Evolutionary conservation across 2,113 vertebrate genomes (phyloP).

Genomic region (Tauraco erythrolophus): DNA sequence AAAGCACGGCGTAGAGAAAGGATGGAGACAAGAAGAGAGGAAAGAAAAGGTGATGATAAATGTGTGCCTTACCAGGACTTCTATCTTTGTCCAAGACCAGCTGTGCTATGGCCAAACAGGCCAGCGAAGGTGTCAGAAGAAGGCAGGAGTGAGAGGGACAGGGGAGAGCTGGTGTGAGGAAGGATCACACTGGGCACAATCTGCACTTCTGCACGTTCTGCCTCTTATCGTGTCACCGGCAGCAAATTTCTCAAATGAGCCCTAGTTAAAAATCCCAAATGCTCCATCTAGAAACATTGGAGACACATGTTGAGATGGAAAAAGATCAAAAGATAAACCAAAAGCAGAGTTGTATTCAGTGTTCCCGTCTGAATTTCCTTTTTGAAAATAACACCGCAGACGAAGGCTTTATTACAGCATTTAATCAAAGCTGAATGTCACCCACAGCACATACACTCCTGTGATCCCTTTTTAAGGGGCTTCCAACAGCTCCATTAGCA

Average conservation of each 20-base stretch:
- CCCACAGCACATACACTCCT: not conserved
- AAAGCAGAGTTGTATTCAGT: not conserved
- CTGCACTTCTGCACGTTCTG: not conserved
- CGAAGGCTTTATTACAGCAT: not conserved
- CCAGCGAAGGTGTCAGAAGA: not conserved
- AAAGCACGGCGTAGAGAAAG: not conserved
- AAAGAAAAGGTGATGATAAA: not conserved
- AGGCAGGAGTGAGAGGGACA: not conserved
- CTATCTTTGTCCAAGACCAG: not conserved
- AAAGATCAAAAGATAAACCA: not conserved
- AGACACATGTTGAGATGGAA: not conserved
- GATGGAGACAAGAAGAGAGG: not conserved
- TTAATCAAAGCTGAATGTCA: conserved; percentile 24
- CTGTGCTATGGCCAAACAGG: not conserved
- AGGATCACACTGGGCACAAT: not conserved
- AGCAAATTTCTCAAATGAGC: not conserved
- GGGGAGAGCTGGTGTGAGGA: not conserved
- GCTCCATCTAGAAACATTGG: not conserved
- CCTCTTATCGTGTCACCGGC: not conserved
- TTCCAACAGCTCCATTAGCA: not conserved
- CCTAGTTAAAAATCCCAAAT: not conserved
- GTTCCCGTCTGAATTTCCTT: not conserved
- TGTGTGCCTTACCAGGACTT: not conserved
- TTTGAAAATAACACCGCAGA: not conserved
- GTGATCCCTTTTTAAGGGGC: not conserved